phyloP scores from a whole-genome alignment of 2,113 vertebrate genomes.

The Pseudorectes ferrugineus region DNA sequence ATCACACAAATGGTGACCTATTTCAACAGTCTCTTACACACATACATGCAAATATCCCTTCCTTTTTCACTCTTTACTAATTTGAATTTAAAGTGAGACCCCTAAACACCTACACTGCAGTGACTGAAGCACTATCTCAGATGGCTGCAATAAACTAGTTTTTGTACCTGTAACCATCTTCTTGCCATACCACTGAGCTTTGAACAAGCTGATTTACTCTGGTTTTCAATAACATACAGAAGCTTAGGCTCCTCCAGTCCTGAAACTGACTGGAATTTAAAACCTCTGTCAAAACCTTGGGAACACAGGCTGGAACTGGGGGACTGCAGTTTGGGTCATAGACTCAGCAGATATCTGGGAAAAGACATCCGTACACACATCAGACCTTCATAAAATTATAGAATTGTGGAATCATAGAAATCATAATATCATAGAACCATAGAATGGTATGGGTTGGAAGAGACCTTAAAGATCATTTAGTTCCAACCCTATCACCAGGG shows the following conservation, averaged over 20 bases:
- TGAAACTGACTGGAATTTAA: not conserved
- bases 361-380: rapidly evolving
- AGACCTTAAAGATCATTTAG: not conserved
- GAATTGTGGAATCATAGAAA: not conserved
- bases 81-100: not conserved
- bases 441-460: not conserved
- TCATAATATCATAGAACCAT: not conserved
- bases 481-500: not conserved
- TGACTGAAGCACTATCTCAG: not conserved
- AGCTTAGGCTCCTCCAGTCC: not conserved
- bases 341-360: not conserved
- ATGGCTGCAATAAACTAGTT: not conserved
- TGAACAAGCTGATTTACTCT: not conserved
- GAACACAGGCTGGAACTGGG: not conserved
- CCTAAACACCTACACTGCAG: not conserved
- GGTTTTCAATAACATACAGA: not conserved
- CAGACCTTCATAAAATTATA: not conserved
- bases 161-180: not conserved
- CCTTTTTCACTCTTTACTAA: not conserved
- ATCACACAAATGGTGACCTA: not conserved
- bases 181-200: not conserved
- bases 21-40: not conserved
- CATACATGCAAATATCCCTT: not conserved
- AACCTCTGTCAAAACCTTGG: not conserved
- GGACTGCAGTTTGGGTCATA: not conserved